Base-by-base conservation (phyloP, 1,140 invertebrate genomes). In the Danaus plexippus region DNA sequence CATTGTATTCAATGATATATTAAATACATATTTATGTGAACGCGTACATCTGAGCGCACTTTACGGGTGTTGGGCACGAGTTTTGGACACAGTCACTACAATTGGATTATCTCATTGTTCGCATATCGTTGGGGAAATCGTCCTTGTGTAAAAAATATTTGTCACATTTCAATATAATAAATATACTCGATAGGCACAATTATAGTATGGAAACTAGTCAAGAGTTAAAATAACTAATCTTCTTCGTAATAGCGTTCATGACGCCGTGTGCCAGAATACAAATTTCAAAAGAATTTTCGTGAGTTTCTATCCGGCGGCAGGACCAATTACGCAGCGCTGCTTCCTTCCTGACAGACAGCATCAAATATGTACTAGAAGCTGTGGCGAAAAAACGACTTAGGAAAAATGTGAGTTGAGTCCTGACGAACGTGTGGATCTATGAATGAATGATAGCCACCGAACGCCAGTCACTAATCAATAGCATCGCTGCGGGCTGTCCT, bases 41-140 rank as follows among this genome's bases (percentile, higher is more conserved):
- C 50, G 64, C 61, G 66, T 72, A 73, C 77, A 77, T 73, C 69
- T 60, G 77, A 74, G 64, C 66, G 74, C 77, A 64, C 69, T 68
- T 78, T 67, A 75, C 73, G 76, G 74, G 52, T 69, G 71, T 72
- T 79, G 67, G 66, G 63, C 71, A 73, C 66, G 67, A 78, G 71
- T 77, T 80, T 80, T 75, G 71, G 64, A 69, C 63, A 59, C 59
- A 66, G 62, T 63, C 66, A 71, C 71, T 61, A 61, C 59, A 73
- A 80, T 79, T 75, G 80, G 80, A 83, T 83, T 79, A 83, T 71
- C 67, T 69, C 64, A 71, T 77, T 79, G 69, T 74, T 43, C 52
- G 43, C 47, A 52, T 59, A 54, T 55, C 52, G 57, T 63, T 54
- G 45, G 44, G 57, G 53, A 55, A 63, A 58, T 54, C 61, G 52